Conservation (phyloP, 2,113 vertebrate species). For the Chamaetylas fuelleborni region DNA sequence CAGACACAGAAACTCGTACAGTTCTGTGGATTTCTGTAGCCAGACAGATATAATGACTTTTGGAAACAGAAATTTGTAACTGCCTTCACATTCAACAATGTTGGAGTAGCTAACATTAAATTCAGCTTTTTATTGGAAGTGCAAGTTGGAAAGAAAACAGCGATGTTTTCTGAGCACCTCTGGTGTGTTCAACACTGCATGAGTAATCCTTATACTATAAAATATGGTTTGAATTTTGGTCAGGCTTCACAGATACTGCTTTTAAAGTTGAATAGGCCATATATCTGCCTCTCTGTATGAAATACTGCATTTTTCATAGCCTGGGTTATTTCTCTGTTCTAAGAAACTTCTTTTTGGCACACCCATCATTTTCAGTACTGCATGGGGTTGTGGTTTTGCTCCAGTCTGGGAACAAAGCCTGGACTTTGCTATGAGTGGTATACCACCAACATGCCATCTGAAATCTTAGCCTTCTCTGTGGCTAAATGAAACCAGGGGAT, state of each 20-base stretch:
- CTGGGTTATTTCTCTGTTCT: neutral
- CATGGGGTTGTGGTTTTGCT: neutral
- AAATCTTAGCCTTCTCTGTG: neutral
- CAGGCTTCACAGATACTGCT: neutral
- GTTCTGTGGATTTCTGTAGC: neutral
- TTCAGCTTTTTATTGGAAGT: neutral
- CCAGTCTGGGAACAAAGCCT: neutral
- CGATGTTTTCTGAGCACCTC: neutral
- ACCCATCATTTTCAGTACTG: neutral
- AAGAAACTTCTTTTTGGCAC: neutral
- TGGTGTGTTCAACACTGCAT: neutral
- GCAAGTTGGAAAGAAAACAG: neutral
- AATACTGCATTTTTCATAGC: neutral
- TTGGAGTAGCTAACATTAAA: neutral
- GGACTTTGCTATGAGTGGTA: neutral
- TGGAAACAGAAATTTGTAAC: neutral
- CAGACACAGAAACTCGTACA: neutral
- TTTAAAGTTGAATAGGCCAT: neutral
- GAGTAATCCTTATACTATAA: constrained; percentile 10
- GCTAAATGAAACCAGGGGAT: neutral
- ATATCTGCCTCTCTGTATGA: neutral
- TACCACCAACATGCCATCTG: neutral
- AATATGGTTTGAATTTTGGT: neutral
- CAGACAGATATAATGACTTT: neutral
- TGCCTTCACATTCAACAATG: neutral